Base-by-base conservation (phyloP, 2,888 invertebrate species). In the Ellobium chinense region DNA sequence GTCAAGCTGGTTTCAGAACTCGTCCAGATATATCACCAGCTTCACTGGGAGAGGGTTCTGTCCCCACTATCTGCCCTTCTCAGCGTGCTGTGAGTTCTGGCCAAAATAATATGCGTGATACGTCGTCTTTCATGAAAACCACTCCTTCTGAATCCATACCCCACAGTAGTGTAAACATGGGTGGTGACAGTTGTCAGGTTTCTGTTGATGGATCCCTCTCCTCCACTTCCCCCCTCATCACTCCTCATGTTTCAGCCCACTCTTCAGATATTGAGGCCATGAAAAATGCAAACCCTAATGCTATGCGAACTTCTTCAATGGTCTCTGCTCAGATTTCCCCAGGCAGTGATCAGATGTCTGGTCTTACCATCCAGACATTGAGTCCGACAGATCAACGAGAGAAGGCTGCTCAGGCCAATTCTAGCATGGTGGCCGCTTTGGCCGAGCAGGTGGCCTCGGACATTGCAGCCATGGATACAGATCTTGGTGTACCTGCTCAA, bases 61-160 rank as follows among this genome's bases (percentile, higher is more conserved):
- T n/a, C 12, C n/a, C 56, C 72, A n/a, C 68, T 76, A 62, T 66
- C 62, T 31, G 39, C 60, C n/a, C 76, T 63, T 1, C 24, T 58
- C 36, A 58, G 24, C 56, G n/a, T 18, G 46, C 77, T 68, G 56
- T 60, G 29, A 74, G 46, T 62, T 66, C 73, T 24, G n/a, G n/a
- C n/a, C n/a, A n/a, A n/a, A 60, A 56, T 68, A 72, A 31, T 36
- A 58, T 12, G 36, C 56, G 56, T 56, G 60, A 68, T 39, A 77
- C 29, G 56, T 37, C 54, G 36, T 56, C 82, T 65, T 90, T 90
- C 14, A 81, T 56, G 60, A 80, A 88, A 2, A 87, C 87, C 63
- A 90, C 90, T 0, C 85, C 85, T 70, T 90, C 84, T 0, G 88
- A 86, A 73, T 89, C 90, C 5, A 83, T 88, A 9, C 82, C 83